Evolutionary conservation across 2,113 vertebrate species (phyloP).

Genomic region (Pelodiscus sinensis): DNA sequence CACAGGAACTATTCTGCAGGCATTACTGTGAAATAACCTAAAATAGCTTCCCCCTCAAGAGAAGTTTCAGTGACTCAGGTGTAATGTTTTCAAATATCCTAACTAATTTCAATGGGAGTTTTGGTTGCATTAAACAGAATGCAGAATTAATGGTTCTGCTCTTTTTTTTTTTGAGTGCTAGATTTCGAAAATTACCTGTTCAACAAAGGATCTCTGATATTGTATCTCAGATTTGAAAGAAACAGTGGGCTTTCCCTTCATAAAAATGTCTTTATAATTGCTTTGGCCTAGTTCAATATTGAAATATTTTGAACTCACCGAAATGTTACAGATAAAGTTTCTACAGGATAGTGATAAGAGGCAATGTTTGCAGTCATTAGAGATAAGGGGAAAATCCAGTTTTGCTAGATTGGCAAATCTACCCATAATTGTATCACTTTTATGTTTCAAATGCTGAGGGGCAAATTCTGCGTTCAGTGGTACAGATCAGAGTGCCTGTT

Average conservation of each 20-base stretch:
- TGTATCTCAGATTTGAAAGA: neutral
- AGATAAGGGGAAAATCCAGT: no score
- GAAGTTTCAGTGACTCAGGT: neutral
- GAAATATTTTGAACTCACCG: neutral
- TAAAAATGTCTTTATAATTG: neutral
- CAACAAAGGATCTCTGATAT: neutral
- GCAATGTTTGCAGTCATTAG: neutral
- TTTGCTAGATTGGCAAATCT: neutral
- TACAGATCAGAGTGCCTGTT: neutral
- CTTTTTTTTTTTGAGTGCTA: neutral
- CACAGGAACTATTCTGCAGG: neutral
- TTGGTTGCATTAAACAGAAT: neutral
- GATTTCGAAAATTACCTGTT: neutral
- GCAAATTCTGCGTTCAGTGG: neutral
- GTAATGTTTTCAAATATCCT: neutral
- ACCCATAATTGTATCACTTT: neutral
- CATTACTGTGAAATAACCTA: neutral
- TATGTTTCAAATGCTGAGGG: neutral
- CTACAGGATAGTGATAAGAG: neutral
- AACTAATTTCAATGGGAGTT: neutral
- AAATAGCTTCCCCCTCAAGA: neutral
- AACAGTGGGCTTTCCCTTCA: neutral
- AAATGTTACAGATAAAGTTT: neutral
- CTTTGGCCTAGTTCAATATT: neutral
- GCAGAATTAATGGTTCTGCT: neutral